These are phyloP conservation scores for Drosophila nebulosa DNA, from an alignment of 1,140 invertebrate species.

Conservation along the genomic window DNA sequence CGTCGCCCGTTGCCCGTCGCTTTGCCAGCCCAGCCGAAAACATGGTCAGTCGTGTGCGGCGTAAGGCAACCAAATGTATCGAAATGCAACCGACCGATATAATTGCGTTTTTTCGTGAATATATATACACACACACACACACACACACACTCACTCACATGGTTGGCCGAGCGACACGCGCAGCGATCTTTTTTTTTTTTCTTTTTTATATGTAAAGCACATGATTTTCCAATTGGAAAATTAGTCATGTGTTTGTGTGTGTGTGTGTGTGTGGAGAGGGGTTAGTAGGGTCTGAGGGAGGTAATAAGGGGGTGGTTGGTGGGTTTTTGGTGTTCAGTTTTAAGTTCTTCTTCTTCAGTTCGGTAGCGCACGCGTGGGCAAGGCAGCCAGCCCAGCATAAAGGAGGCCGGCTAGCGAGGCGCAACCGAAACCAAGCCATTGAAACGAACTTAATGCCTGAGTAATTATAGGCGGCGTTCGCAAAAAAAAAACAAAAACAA, in stretches of 20 bases:
- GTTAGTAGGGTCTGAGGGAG: background rate
- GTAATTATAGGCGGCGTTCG: constrained; percentile 60
- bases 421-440: constrained; percentile 70
- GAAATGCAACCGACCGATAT: constrained; percentile 80
- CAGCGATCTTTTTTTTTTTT: constrained; percentile 52
- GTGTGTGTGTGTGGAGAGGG: background rate
- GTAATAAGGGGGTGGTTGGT: background rate
- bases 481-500: constrained; percentile 26
- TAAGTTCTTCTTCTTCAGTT: constrained; percentile 23
- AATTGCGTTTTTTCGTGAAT: constrained; percentile 77
- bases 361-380: constrained; percentile 70
- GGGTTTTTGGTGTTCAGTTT: constrained; percentile 6
- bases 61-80: constrained; percentile 80
- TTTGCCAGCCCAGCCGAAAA: constrained; percentile 68
- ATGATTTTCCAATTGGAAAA: constrained; percentile 79
- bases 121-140: constrained; percentile 20
- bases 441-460: constrained; percentile 73
- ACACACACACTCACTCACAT: constrained; percentile 49
- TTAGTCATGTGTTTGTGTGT: constrained; percentile 54
- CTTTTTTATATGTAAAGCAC: constrained; percentile 76
- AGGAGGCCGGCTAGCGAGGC: constrained; percentile 75
- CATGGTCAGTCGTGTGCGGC: constrained; percentile 80
- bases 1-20: no score
- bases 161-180: constrained; percentile 76
- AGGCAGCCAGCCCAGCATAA: constrained; percentile 67